Evolutionary conservation across 2,797 vertebrate genomes (phyloP).

Genomic region (Euphonia xanthogaster): DNA sequence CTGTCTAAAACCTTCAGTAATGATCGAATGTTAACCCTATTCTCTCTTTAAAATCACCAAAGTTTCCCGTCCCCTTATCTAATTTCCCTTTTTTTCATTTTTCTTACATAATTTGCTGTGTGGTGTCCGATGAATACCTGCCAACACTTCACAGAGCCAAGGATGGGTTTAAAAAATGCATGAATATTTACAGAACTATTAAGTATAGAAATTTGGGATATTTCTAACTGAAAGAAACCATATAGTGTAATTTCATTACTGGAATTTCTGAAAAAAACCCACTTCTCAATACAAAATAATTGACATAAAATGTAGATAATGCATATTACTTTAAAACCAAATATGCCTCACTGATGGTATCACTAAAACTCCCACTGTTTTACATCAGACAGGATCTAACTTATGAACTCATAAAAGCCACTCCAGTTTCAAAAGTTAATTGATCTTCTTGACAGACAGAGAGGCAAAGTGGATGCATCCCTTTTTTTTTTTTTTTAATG

Average conservation of each 20-base stretch:
- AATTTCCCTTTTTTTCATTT: not conserved
- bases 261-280: not conserved
- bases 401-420: not conserved
- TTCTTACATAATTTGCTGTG: not conserved
- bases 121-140: not conserved
- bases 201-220: not conserved
- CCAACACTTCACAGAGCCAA: not conserved
- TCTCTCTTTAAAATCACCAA: not conserved
- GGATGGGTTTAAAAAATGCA: not conserved
- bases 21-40: not conserved
- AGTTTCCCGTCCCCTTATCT: not conserved
- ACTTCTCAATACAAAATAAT: not conserved
- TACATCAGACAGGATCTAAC: not conserved
- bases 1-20: not conserved
- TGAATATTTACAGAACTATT: not conserved
- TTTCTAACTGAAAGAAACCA: not conserved
- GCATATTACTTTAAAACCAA: not conserved
- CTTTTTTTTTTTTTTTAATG: not conserved
- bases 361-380: not conserved
- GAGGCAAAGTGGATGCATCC: not conserved
- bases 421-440: not conserved
- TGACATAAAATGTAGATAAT: not conserved
- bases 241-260: not conserved
- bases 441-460: not conserved
- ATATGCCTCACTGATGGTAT: fast-evolving